Evolutionary conservation across 2,113 vertebrate species (phyloP), one percentile per base, ranked within the genome.

Genomic region (Rhagologus leucostigma): DNA sequence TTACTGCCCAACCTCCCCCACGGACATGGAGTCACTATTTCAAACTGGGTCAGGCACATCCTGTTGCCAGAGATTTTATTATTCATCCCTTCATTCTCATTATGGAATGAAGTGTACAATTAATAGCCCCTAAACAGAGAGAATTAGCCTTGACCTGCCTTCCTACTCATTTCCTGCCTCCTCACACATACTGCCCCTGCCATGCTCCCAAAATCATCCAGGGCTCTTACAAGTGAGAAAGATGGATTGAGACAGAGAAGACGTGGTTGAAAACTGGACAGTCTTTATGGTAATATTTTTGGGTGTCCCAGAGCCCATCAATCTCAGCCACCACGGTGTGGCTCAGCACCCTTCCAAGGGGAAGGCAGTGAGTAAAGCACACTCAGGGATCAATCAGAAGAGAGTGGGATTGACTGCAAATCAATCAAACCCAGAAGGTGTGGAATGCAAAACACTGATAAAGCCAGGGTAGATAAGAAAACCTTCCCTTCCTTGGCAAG

Each of bases 201-300:
- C 0, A 3, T 6, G 55, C 64, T 87, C 77, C 87, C 89, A 85
- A 82, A 96, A 70, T 44, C 82, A 70, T 14, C 6, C 37, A 62
- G 23, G 63, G n/a, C 49, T 94, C 70, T 62, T 37, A 69, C 47
- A 91, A 65, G 26, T 33, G 42, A 93, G 65, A 79, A 92, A 94
- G 91, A 93, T 89, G 29, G 92, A 96, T 87, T 60, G 59, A 94
- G 46, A 57, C 30, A 93, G 62, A 89, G 64, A 53, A 89, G 67
- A 94, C 12, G 39, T 62, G 49, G 46, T 16, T 69, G 67, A 63
- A 79, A 90, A 41, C 53, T 27, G 41, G 35, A 55, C 8, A 8
- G 23, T 59, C 46, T 83, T 91, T 88, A 67, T 18, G 37, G 33
- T 10, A 73, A 77, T 63, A 89, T 83, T 87, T 91, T 3, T 55